phyloP scores from a whole-genome alignment of 2,888 invertebrate genomes.

The Noctua janthe region DNA sequence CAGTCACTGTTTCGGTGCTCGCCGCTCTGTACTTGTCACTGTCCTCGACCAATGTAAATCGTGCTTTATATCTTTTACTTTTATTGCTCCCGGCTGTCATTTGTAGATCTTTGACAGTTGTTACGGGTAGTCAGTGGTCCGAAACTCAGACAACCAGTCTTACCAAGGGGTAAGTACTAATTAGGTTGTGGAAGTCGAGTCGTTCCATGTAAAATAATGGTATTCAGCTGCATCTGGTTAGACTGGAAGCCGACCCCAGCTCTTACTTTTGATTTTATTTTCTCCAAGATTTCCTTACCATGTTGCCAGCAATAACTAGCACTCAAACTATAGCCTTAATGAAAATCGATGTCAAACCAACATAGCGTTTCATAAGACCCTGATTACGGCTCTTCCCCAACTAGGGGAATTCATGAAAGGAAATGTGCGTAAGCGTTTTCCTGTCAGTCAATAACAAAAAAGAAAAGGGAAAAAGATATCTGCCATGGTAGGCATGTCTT shows the following conservation, averaged over 20 bases:
- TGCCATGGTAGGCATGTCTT: background rate
- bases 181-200: no score
- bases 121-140: no score
- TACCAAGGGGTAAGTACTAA: no score
- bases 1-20: no score
- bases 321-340: background rate
- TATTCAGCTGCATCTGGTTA: no score
- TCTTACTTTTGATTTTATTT: background rate
- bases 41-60: no score
- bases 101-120: no score
- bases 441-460: conserved; percentile 7
- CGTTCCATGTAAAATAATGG: no score
- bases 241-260: background rate
- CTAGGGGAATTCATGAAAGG: conserved; percentile 22
- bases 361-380: conserved; percentile 6
- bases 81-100: no score
- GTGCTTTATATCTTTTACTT: no score
- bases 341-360: conserved; percentile 10
- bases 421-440: conserved; percentile 19
- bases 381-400: conserved; percentile 1
- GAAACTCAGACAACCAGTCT: no score
- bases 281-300: background rate
- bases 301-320: background rate
- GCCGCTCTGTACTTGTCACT: no score
- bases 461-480: background rate